A percentile compares a stretch with the other conserved stretches of the same genome.
phyloP scores from a whole-genome alignment of 2,113 vertebrate species.

The Camelus dromedarius region DNA sequence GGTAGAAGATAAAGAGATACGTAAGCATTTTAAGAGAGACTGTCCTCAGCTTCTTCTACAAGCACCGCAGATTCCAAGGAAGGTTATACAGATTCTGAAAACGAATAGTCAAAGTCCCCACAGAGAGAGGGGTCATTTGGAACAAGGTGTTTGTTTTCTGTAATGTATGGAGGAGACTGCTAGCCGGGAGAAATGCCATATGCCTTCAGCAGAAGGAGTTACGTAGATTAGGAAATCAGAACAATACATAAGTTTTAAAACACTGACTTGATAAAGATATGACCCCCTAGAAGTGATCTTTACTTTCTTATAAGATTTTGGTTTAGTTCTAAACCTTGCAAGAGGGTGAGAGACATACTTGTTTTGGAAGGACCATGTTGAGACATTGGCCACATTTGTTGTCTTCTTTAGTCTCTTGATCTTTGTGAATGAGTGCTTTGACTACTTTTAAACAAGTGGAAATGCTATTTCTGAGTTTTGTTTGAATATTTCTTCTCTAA shows the following conservation, averaged over 20 bases:
- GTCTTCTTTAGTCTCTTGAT: conserved; percentile 14
- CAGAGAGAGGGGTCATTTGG: neutral
- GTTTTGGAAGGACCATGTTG: neutral
- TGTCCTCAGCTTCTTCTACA: neutral
- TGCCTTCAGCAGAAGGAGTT: neutral
- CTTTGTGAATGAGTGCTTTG: neutral
- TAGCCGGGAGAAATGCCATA: neutral
- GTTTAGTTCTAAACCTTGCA: neutral
- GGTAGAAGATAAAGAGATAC: neutral
- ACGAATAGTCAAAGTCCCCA: neutral
- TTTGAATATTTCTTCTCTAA: conserved; percentile 50
- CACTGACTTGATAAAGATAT: neutral
- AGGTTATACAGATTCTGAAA: neutral
- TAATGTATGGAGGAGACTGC: too few relatives aligned
- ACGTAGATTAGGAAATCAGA: neutral
- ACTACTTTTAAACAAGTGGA: conserved; percentile 31
- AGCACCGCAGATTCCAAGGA: neutral
- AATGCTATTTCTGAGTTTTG: conserved; percentile 51
- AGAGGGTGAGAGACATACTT: neutral
- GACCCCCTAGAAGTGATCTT: neutral
- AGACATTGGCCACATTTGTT: neutral
- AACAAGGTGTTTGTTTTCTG: neutral
- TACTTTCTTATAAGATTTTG: neutral
- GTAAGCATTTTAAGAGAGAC: neutral
- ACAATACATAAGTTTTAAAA: neutral